Conservation (phyloP, 2,888 invertebrate species). For the Sussaba pulchella region DNA sequence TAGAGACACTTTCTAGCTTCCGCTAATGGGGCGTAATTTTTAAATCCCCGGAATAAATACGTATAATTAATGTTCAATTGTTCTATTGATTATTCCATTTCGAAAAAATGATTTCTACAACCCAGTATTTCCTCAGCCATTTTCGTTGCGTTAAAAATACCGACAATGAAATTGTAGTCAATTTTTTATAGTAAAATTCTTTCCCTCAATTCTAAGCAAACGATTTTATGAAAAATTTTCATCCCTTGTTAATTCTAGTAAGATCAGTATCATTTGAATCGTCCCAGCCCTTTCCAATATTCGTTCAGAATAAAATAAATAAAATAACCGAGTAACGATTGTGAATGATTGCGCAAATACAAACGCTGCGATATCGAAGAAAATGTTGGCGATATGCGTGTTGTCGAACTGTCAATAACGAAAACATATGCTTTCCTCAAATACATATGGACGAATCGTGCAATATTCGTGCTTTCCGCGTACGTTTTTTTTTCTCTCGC, state of each 20-base stretch:
- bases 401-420: not conserved
- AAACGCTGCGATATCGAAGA: not conserved
- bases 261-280: no score
- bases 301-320: not conserved
- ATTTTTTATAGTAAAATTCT: no score
- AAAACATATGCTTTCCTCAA: not conserved
- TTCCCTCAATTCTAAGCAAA: no score
- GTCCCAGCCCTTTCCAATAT: not conserved
- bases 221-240: no score
- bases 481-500: not conserved
- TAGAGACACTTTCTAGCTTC: no score
- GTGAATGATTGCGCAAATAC: not conserved
- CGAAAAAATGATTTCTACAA: slow-evolving; percentile 27
- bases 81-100: slow-evolving; percentile 13
- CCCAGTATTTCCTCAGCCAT: no score
- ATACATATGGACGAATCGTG: not conserved
- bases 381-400: not conserved
- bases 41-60: no score
- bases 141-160: no score
- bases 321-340: not conserved
- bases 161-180: no score
- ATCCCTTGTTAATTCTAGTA: no score
- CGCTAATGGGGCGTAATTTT: no score
- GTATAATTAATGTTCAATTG: no score
- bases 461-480: not conserved